Evolutionary conservation across 2,888 invertebrate genomes (phyloP), one percentile per base, ranked within the genome.

Genomic region (Stictocephala bisonia): DNA sequence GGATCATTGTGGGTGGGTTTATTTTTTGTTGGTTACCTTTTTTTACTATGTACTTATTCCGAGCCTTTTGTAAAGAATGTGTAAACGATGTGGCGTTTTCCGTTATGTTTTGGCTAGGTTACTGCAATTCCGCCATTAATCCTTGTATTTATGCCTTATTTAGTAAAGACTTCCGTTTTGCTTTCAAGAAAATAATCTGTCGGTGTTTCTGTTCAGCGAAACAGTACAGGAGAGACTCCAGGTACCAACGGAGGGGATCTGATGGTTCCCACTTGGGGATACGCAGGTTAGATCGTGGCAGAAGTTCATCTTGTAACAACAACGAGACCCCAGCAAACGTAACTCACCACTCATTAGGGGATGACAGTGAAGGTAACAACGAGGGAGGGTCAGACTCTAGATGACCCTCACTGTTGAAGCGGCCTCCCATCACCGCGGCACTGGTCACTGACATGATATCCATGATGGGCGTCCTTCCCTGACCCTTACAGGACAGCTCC

Each of bases 1-100:
- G 96, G 75, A 97, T 99, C 78, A 98, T 99, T 77, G 97, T 99
- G 2, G 98, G 98, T 0, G 94, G 96, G 53, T 99, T 99, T 85
- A 96, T 97, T 71, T 89, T 94, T 81, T 99, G 98, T 84, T 99
- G 98, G 98, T 88, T 96, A 72, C 97, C 97, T 0, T 98, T 98
- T 87, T 97, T 98, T 86, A 95, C 96, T 53, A 94, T 96, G 86
- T 97, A 97, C 84, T 88, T 97, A 58, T 89, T 96, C 71, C 88
- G 95, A 11, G 96, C 96, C 0, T 97, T 95, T 83, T 95, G 94
- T 83, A 90, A 89, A 50, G 88, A 91, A 75, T 96, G 96, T 84
- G 94, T 96, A 41, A 91, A 93, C 77, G 91, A 91, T 0, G 86
- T 95, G 72, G 87, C 96, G 71, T 97, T 97, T 86, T 94, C 95